These are phyloP conservation scores for Acleris cristana DNA, from an alignment of 2,888 invertebrate species.

Conservation along the genomic window DNA sequence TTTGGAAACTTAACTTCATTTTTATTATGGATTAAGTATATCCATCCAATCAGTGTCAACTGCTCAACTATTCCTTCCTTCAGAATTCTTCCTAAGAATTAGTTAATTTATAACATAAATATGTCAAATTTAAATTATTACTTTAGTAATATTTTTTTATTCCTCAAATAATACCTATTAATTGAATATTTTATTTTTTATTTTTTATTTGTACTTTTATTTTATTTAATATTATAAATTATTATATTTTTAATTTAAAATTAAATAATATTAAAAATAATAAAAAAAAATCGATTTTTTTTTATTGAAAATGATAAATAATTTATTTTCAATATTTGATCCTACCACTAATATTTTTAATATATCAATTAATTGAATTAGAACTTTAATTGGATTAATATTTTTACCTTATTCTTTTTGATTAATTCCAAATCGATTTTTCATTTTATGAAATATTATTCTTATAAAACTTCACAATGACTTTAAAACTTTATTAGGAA, in stretches of 20 bases:
- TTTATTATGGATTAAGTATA: too few species aligned
- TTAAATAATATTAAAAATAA: slow-evolving; percentile 49
- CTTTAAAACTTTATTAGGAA: slow-evolving; percentile 83
- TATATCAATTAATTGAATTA: slow-evolving; percentile 85
- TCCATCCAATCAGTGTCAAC: too few species aligned
- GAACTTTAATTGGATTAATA: slow-evolving; percentile 77
- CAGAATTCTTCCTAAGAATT: too few species aligned
- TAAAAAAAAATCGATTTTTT: slow-evolving; percentile 50
- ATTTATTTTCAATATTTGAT: slow-evolving; percentile 85
- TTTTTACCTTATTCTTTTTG: slow-evolving; percentile 81
- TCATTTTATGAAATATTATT: slow-evolving; percentile 76
- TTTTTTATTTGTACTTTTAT: slow-evolving; percentile 70
- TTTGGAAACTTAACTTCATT: too few species aligned
- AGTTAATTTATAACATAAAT: slow-evolving; percentile 82
- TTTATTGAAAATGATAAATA: slow-evolving; percentile 78
- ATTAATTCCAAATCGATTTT: slow-evolving; percentile 81
- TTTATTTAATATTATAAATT: slow-evolving; percentile 80
- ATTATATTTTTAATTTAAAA: slow-evolving; percentile 68
- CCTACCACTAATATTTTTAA: slow-evolving; percentile 80
- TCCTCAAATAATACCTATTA: slow-evolving; percentile 87
- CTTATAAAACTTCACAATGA: slow-evolving; percentile 76
- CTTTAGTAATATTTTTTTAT: slow-evolving; percentile 85
- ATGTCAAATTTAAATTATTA: slow-evolving; percentile 87
- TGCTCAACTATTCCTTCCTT: too few species aligned
- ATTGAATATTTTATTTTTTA: slow-evolving; percentile 77